Percentiles rank a stretch among this genome's conserved stretches.
Conservation (phyloP, 2,888 invertebrate genomes). For the Laspeyria flexula region DNA sequence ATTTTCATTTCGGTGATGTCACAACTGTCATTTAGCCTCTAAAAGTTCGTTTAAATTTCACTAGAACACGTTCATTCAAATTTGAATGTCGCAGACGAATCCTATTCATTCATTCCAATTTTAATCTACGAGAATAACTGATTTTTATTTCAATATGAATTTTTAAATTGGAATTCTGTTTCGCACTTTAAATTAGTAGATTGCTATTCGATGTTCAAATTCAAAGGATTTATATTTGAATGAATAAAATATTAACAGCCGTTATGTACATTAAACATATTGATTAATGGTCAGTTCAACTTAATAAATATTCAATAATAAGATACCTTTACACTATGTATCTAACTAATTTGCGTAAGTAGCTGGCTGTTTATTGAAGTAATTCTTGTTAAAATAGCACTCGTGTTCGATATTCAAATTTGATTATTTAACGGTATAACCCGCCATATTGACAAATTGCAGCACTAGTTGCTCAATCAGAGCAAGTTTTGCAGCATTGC, state of each 20-base stretch:
- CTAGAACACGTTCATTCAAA: slow-evolving; percentile 31
- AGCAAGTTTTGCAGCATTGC: slow-evolving; percentile 95
- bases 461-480: slow-evolving; percentile 50
- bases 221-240: not conserved
- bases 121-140: slow-evolving; percentile 15
- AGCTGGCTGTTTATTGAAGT: not conserved
- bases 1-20: slow-evolving; percentile 18
- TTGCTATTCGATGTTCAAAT: slow-evolving; percentile 15
- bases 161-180: slow-evolving; percentile 8
- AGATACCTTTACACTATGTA: too few relatives aligned
- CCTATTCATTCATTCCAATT: slow-evolving; percentile 20
- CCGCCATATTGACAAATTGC: slow-evolving; percentile 7
- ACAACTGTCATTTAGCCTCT: slow-evolving; percentile 26
- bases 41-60: slow-evolving; percentile 35
- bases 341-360: not conserved
- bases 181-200: slow-evolving; percentile 13
- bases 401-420: slow-evolving; percentile 21
- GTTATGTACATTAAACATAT: too few relatives aligned
- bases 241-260: not conserved
- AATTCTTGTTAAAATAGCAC: not conserved
- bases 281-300: too few relatives aligned
- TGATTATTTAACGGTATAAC: slow-evolving; percentile 4
- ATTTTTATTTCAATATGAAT: slow-evolving; percentile 8
- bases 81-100: slow-evolving; percentile 31
- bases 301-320: too few relatives aligned